Conservation (phyloP, 2,113 vertebrate species). For the Rhinopomastus cyanomelas region DNA sequence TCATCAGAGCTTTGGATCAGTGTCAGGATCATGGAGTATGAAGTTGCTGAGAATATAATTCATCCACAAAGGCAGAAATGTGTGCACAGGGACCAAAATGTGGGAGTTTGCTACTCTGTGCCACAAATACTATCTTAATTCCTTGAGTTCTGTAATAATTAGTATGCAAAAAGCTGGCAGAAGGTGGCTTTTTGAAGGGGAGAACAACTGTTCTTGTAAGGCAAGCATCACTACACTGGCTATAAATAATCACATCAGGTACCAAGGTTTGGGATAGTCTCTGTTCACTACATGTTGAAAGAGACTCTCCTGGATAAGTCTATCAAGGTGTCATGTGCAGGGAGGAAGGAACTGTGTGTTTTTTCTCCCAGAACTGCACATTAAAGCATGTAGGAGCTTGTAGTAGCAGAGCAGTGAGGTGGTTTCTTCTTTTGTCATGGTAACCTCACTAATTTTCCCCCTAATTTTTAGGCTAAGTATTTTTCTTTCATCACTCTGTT, state of each 20-base stretch:
- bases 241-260: neutral
- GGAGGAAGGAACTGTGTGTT: neutral
- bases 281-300: neutral
- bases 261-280: neutral
- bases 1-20: neutral
- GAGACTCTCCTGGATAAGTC: neutral
- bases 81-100: neutral
- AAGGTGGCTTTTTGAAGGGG: neutral
- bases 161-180: neutral
- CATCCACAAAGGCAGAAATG: neutral
- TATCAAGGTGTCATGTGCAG: neutral
- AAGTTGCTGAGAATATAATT: neutral
- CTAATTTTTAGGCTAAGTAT: conserved; percentile 15
- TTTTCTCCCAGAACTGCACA: neutral
- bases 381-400: neutral
- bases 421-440: neutral
- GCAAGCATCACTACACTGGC: neutral
- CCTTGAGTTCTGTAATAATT: neutral
- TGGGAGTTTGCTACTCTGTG: neutral
- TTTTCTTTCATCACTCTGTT: conserved; percentile 13
- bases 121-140: neutral
- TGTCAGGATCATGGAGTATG: neutral
- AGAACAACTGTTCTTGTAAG: neutral
- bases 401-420: neutral
- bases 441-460: neutral